Conservation (phyloP, 2,888 invertebrate genomes). For the Ceramica pisi region DNA sequence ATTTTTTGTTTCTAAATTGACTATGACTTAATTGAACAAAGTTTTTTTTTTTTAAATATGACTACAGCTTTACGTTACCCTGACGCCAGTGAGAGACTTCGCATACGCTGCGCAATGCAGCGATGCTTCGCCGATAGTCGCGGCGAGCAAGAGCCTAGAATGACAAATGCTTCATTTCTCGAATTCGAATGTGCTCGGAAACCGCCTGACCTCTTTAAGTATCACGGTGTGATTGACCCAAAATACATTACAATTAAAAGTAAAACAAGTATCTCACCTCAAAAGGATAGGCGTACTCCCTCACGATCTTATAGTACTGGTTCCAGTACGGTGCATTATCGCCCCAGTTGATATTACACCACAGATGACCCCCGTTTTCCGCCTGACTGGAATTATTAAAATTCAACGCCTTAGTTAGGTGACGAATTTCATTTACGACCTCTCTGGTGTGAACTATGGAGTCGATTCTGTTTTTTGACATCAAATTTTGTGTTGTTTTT, state of each 20-base stretch:
- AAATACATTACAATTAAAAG: neutral
- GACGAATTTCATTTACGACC: slow-evolving; percentile 81
- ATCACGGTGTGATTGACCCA: no score
- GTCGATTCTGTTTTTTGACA: slow-evolving; percentile 81
- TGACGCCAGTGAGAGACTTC: no score
- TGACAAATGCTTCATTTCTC: no score
- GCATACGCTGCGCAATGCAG: no score
- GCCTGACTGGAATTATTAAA: slow-evolving; percentile 71
- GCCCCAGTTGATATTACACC: slow-evolving; percentile 88
- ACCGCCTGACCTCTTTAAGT: no score
- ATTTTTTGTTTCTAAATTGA: no score
- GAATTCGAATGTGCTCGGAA: no score
- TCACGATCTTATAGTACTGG: slow-evolving; percentile 84
- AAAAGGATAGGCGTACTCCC: slow-evolving; percentile 84
- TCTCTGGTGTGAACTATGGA: slow-evolving; percentile 79
- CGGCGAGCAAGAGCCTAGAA: no score
- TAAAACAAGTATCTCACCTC: slow-evolving; percentile 74
- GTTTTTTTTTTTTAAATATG: no score
- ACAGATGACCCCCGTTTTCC: slow-evolving; percentile 66
- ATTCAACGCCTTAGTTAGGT: slow-evolving; percentile 81
- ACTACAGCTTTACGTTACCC: no score
- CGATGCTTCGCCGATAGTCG: no score
- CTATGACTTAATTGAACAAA: no score
- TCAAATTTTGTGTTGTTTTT: slow-evolving; percentile 81
- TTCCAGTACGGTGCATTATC: slow-evolving; percentile 88